A percentile compares a stretch with the other conserved stretches of the same genome.
Evolutionary conservation across 2,797 vertebrate species (phyloP).

Genomic region (Acanthopagrus latus): DNA sequence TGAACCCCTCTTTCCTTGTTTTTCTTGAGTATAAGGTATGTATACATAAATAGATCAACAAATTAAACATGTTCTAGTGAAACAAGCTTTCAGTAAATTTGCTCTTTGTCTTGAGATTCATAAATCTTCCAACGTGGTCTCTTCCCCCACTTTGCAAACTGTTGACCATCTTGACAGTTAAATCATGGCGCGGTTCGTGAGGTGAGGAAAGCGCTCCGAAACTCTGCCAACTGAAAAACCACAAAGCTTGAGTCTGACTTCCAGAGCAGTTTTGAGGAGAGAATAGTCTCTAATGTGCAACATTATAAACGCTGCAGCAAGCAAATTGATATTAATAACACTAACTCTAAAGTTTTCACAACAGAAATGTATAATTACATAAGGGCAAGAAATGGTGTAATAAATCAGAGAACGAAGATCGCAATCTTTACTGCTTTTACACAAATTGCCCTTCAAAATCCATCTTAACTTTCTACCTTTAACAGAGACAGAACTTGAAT

Average conservation of each 20-base stretch:
- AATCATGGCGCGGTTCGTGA: constrained; percentile 54
- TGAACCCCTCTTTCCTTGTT: background rate
- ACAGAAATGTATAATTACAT: constrained; percentile 14
- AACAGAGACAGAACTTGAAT: constrained; percentile 11
- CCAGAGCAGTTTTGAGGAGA: constrained; percentile 21
- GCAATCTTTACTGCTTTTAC: constrained; percentile 2
- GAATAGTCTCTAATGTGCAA: constrained; percentile 31
- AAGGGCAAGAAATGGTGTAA: constrained; percentile 7
- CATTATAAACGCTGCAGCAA: constrained; percentile 17
- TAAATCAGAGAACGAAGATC: constrained; percentile 14
- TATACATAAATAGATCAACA: constrained; percentile 21
- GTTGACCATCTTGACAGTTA: constrained; percentile 31
- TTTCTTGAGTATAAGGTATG: background rate
- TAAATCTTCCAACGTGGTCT: constrained; percentile 27
- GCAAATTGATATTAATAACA: constrained; percentile 37
- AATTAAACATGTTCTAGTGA: constrained; percentile 14
- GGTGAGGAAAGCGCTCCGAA: constrained; percentile 49
- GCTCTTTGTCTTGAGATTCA: background rate
- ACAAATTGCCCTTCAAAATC: constrained; percentile 12
- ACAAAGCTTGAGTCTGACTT: constrained; percentile 41
- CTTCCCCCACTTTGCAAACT: constrained; percentile 32
- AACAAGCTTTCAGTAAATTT: constrained; percentile 37
- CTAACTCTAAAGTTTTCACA: constrained; percentile 28
- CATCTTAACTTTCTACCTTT: background rate
- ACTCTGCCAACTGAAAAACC: constrained; percentile 54